Base-by-base conservation (phyloP, 2,797 vertebrate genomes). In the Neomorphus geoffroyi region DNA sequence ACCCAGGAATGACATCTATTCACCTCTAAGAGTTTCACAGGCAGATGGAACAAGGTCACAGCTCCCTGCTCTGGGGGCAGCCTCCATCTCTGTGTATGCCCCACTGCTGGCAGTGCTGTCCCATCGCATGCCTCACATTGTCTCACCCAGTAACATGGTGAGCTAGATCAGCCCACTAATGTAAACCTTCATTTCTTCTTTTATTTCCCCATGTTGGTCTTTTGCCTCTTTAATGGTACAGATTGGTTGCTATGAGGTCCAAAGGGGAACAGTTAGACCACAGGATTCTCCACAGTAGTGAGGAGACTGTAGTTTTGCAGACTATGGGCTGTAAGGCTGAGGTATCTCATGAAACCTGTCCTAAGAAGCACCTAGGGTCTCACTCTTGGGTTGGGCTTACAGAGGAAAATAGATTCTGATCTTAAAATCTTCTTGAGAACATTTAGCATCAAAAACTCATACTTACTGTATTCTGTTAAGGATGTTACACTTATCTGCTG, bases 101-200 rank as follows among this genome's bases (percentile, higher is more conserved):
- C 9, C 2, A 1, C 8, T 28, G 26, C 80, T 56, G 51, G n/a
- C 24, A 60, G 48, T 3, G 3, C 65, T 60, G 57, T 27, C 57
- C n/a, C 39, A 16, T 6, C 2, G 0, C 16, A 28, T 33, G 37
- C 23, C 26, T 83, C 3, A 2, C 57, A 37, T 0, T 26, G 23
- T 8, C 57, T 61, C 14, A 83, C 18, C 19, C 14, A n/a, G 51
- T 28, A 82, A 46, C 3, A 23, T 14, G 4, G 26, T 22, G 33
- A 79, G 46, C 35, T 26, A 41, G 43, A 57, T 18, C 48, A 73
- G n/a, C 9, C 48, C 43, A 11, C 32, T 43, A n/a, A 53, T 18
- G 16, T 73, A 39, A 80, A 80, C 39, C 37, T 69, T 11, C 4
- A 30, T 45, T n/a, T 86, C 57, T 83, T 67, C 39, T 69, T 80